Evolutionary conservation across 2,888 invertebrate species (phyloP).

Genomic region (Cephonodes hylas): DNA sequence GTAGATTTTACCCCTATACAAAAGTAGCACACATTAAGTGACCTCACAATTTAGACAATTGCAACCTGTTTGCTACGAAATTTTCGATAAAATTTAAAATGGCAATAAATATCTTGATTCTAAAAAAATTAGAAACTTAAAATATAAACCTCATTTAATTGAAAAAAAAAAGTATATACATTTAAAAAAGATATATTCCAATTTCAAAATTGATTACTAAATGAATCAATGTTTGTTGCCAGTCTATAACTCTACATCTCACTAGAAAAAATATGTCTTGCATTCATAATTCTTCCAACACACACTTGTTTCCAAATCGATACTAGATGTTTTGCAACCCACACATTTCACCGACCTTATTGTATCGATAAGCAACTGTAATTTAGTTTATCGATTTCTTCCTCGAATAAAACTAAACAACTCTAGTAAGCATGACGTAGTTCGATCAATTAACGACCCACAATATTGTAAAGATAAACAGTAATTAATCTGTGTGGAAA

Average conservation of each 20-base stretch:
- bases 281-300: neutral
- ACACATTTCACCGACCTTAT: neutral
- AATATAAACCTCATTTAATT: neutral
- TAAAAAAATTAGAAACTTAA: neutral
- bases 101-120: neutral
- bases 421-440: slow-evolving; percentile 28
- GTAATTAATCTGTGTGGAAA: slow-evolving; percentile 10
- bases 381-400: slow-evolving; percentile 18
- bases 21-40: slow-evolving; percentile 24
- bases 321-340: slow-evolving; percentile 17
- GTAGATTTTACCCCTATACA: neutral
- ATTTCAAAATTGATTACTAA: neutral
- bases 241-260: neutral
- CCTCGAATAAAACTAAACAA: neutral
- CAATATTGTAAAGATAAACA: slow-evolving; percentile 1
- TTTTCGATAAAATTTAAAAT: neutral
- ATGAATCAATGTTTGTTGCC: neutral
- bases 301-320: slow-evolving; percentile 57
- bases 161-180: too few species aligned
- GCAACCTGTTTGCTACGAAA: neutral
- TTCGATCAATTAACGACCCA: slow-evolving; percentile 17
- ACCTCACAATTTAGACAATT: slow-evolving; percentile 29
- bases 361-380: slow-evolving; percentile 40
- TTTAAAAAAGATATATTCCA: neutral
- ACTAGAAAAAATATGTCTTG: neutral